A percentile compares a stretch with the other conserved stretches of the same genome.
Evolutionary conservation across 1,140 invertebrate genomes (phyloP).

Genomic region (Scylla paramamosain): DNA sequence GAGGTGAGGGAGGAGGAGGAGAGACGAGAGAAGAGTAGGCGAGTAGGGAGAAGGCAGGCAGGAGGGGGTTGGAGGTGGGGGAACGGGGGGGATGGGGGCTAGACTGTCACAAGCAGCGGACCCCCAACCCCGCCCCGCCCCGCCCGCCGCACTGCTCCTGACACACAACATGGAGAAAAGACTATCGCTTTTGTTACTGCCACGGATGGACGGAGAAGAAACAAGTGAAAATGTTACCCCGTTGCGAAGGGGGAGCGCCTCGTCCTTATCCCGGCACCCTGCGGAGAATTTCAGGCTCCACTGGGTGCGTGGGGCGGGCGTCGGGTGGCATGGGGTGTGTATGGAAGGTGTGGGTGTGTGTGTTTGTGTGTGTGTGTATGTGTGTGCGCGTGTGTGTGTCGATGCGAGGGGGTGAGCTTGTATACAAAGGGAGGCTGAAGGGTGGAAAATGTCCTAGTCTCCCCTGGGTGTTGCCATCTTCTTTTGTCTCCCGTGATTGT

Average conservation of each 20-base stretch:
- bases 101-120: neutral
- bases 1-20: neutral
- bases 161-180: neutral
- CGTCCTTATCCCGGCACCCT: neutral
- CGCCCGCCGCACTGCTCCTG: neutral
- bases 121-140: neutral
- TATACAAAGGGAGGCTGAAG: neutral
- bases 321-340: neutral
- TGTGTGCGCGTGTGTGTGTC: neutral
- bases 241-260: neutral
- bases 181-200: neutral
- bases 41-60: neutral
- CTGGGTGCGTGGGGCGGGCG: neutral
- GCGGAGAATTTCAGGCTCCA: neutral
- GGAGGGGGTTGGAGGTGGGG: no score
- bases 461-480: neutral
- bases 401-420: neutral
- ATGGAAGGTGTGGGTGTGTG: neutral
- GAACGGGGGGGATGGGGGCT: no score
- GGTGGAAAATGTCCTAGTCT: neutral
- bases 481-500: neutral
- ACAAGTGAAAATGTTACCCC: neutral
- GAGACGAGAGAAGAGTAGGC: neutral
- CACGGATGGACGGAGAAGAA: neutral
- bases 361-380: no score